These are phyloP conservation scores for Paramormyrops kingsleyae DNA, from an alignment of 2,113 vertebrate genomes.

Conservation along the genomic window DNA sequence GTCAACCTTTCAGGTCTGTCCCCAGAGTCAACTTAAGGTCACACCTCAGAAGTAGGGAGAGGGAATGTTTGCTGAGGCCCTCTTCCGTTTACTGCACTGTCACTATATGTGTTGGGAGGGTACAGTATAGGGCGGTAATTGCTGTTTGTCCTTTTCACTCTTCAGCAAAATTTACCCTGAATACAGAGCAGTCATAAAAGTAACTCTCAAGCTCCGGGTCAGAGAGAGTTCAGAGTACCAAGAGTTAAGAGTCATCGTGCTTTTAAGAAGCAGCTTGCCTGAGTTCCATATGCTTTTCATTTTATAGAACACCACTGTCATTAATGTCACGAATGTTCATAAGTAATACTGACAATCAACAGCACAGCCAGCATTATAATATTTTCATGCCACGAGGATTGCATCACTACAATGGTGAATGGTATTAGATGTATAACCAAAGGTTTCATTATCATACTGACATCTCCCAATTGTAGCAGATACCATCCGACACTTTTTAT, in stretches of 20 bases:
- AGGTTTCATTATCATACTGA: not conserved
- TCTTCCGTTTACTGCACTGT: not conserved
- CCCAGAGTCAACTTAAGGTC: slow-evolving; percentile 14
- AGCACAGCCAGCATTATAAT: not conserved
- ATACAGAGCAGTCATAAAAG: not conserved
- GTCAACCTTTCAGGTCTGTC: slow-evolving; percentile 7
- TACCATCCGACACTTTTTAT: not conserved
- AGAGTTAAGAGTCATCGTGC: not conserved
- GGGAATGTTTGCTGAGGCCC: not conserved
- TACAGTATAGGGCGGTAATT: slow-evolving; percentile 10
- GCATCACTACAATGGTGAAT: not conserved
- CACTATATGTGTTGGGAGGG: slow-evolving; percentile 8
- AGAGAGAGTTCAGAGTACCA: slow-evolving; percentile 16
- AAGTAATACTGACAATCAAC: not conserved
- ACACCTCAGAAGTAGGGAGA: not conserved
- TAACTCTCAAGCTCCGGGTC: not conserved
- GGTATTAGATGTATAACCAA: not conserved
- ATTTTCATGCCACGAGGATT: not conserved
- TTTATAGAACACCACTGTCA: not conserved
- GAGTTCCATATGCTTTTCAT: not conserved
- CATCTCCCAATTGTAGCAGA: not conserved
- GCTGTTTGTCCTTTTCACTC: not conserved
- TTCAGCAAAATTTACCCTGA: slow-evolving; percentile 3
- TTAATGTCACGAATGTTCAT: not conserved
- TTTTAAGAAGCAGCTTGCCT: not conserved